A percentile compares a stretch with the other conserved stretches of the same genome.
phyloP scores from a whole-genome alignment of 2,113 vertebrate genomes.

The Cariama cristata region DNA sequence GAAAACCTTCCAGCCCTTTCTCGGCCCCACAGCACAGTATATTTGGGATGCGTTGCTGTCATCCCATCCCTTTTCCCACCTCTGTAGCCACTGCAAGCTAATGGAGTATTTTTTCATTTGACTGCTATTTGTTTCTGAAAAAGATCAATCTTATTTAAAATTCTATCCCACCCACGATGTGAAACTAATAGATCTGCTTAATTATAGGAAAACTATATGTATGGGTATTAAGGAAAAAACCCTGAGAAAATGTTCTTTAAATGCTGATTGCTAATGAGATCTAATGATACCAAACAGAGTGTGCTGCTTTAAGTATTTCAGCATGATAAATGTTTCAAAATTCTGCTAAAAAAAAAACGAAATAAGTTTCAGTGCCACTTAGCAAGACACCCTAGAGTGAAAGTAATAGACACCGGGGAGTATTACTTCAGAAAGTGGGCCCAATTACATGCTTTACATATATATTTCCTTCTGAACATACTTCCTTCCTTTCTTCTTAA shows the following conservation, averaged over 20 bases:
- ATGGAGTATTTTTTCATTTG: constrained; percentile 61
- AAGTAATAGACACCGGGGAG: not conserved
- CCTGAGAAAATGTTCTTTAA: constrained; percentile 73
- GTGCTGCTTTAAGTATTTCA: constrained; percentile 59
- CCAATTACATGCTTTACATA: not conserved
- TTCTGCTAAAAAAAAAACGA: constrained; percentile 31
- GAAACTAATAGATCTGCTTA: constrained; percentile 79
- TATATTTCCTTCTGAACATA: not conserved
- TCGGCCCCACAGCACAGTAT: not conserved
- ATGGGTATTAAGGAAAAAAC: constrained; percentile 64
- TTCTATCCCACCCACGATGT: constrained; percentile 73
- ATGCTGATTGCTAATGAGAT: constrained; percentile 76
- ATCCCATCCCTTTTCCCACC: constrained; percentile 17
- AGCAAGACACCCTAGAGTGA: constrained; percentile 33
- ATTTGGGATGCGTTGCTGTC: constrained; percentile 37
- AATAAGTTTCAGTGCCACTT: constrained; percentile 56
- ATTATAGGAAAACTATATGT: constrained; percentile 70
- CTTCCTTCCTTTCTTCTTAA: not conserved
- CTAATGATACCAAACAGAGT: constrained; percentile 74
- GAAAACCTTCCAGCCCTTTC: not conserved
- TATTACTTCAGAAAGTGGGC: constrained; percentile 3
- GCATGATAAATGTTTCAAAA: constrained; percentile 67
- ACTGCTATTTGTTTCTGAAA: constrained; percentile 70
- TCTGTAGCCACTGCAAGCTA: constrained; percentile 45
- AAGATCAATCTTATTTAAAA: constrained; percentile 76